These are phyloP conservation scores for Sarcophaga subvicina DNA, from an alignment of 2,888 invertebrate species.

Conservation along the genomic window DNA sequence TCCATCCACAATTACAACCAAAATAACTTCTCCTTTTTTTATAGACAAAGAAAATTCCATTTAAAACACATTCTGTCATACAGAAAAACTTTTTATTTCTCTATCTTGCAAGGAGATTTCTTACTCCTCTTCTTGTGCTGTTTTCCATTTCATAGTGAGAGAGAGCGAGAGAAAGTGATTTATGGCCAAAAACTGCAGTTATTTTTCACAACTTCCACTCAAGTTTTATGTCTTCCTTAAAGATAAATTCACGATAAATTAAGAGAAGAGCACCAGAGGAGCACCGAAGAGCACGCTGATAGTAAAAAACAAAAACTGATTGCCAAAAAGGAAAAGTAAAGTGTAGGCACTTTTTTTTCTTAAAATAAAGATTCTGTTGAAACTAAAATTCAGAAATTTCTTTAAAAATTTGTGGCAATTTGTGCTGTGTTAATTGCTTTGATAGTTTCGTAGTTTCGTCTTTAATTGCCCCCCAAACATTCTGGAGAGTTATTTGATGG, in stretches of 20 bases:
- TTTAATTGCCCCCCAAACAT: no score
- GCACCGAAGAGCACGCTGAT: neutral
- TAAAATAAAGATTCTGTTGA: no score
- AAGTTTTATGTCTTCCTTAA: neutral
- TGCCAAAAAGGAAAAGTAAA: neutral
- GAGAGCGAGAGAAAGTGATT: slow-evolving; percentile 75
- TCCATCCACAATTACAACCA: neutral
- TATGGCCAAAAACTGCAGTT: slow-evolving; percentile 75
- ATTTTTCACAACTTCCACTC: slow-evolving; percentile 47
- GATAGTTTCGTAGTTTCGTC: no score
- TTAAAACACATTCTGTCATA: neutral
- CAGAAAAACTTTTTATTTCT: neutral
- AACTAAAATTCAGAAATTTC: no score
- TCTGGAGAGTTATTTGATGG: neutral
- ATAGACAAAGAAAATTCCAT: neutral
- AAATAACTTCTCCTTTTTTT: neutral
- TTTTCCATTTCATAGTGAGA: neutral
- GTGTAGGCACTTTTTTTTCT: neutral
- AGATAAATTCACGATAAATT: slow-evolving; percentile 9
- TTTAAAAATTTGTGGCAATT: no score
- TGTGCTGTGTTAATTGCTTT: no score
- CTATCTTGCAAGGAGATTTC: neutral
- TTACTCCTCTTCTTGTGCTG: neutral
- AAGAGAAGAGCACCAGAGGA: neutral
- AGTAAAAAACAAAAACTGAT: neutral